Evolutionary conservation across 2,113 vertebrate genomes (phyloP).

Genomic region (Scopus umbretta): DNA sequence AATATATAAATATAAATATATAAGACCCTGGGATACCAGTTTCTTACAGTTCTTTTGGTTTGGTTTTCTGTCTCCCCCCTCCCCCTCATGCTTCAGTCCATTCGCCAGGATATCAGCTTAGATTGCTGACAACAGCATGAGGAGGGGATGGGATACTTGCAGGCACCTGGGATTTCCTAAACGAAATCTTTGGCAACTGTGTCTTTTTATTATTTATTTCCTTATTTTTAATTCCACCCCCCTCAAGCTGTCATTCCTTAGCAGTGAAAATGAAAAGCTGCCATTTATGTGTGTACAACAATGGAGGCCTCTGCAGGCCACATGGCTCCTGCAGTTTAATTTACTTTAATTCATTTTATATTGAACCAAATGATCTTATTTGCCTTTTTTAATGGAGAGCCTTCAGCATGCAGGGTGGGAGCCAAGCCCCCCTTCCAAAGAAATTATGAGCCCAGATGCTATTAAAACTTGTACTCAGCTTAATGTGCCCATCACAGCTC

Average conservation of each 20-base stretch:
- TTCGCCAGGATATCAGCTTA: background rate
- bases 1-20: too few relatives aligned
- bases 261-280: conserved; percentile 70
- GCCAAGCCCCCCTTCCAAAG: conserved; percentile 56
- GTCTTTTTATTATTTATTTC: conserved; percentile 59
- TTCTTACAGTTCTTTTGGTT: background rate
- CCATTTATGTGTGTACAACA: conserved; percentile 53
- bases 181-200: background rate
- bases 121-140: conserved; percentile 7
- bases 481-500: background rate
- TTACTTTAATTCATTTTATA: conserved; percentile 78
- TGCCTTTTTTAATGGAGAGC: conserved; percentile 72
- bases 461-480: background rate
- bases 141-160: conserved; percentile 28
- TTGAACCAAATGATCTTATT: conserved; percentile 76
- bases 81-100: background rate
- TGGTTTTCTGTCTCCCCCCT: background rate
- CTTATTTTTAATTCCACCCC: conserved; percentile 62
- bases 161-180: conserved; percentile 59
- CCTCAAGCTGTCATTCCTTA: conserved; percentile 73
- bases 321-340: conserved; percentile 77
- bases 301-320: conserved; percentile 64
- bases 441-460: conserved; percentile 71
- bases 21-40: background rate
- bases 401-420: conserved; percentile 50